These are phyloP conservation scores for Drosophila varians DNA, from an alignment of 1,140 invertebrate species.

Conservation along the genomic window DNA sequence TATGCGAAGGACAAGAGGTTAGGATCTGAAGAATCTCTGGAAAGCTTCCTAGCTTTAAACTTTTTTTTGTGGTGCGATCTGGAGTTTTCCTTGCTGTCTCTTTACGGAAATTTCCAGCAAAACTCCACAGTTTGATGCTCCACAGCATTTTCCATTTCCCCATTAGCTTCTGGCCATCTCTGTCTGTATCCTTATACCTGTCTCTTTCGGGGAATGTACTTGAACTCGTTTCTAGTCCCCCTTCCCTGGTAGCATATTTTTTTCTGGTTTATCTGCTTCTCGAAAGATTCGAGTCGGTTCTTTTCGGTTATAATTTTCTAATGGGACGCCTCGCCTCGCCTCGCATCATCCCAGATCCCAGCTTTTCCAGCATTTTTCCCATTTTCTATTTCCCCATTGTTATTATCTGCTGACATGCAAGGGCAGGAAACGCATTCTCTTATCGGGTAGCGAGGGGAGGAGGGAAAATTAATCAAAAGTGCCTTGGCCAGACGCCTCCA, in stretches of 20 bases:
- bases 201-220: slow-evolving; percentile 48
- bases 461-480: slow-evolving; percentile 75
- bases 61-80: background rate
- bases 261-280: slow-evolving; percentile 22
- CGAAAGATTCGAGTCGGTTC: slow-evolving; percentile 31
- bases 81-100: background rate
- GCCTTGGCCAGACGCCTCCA: slow-evolving; percentile 70
- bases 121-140: no score
- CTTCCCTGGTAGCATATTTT: slow-evolving; percentile 11
- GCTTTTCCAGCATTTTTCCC: slow-evolving; percentile 14
- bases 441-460: slow-evolving; percentile 18
- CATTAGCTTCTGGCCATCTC: slow-evolving; percentile 3
- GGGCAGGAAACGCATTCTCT: slow-evolving; percentile 67
- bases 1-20: background rate
- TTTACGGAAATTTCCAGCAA: slow-evolving; percentile 33
- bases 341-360: background rate
- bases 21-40: background rate
- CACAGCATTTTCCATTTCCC: slow-evolving; percentile 25
- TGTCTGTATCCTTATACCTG: slow-evolving; percentile 2
- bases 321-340: slow-evolving; percentile 1
- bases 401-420: slow-evolving; percentile 74
- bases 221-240: slow-evolving; percentile 61
- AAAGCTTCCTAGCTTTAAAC: background rate
- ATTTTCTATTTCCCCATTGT: slow-evolving; percentile 21
- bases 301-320: slow-evolving; percentile 33